Conservation (phyloP, 2,797 vertebrate genomes). For the Siniperca undulata region DNA sequence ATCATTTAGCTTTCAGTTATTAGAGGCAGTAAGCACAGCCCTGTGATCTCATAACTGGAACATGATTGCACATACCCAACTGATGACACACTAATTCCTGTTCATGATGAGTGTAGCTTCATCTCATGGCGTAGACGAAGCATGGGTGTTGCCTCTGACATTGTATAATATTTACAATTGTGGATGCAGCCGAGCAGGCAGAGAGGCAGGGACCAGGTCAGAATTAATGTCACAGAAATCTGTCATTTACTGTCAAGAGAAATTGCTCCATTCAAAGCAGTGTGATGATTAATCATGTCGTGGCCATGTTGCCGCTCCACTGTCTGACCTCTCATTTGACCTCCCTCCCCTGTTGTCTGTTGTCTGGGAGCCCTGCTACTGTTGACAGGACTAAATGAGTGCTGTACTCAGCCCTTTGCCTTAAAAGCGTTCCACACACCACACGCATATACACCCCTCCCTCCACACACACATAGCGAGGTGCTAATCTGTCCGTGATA, state of each 20-base stretch:
- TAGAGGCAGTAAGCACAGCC: slow-evolving; percentile 77
- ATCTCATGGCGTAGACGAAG: slow-evolving; percentile 69
- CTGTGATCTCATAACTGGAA: slow-evolving; percentile 84
- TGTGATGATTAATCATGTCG: slow-evolving; percentile 49
- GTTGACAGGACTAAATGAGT: slow-evolving; percentile 70
- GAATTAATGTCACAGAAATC: slow-evolving; percentile 52
- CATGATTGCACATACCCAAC: slow-evolving; percentile 79
- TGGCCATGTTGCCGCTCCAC: slow-evolving; percentile 20
- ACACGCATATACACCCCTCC: slow-evolving; percentile 8
- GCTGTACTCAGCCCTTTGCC: slow-evolving; percentile 54
- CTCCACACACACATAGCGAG: slow-evolving; percentile 44
- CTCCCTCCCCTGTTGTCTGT: slow-evolving; percentile 50
- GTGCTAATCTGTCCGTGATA: slow-evolving; percentile 85
- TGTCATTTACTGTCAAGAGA: slow-evolving; percentile 62
- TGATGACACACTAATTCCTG: slow-evolving; percentile 82
- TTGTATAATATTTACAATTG: slow-evolving; percentile 76
- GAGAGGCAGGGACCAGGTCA: slow-evolving; percentile 47
- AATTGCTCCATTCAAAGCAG: slow-evolving; percentile 36
- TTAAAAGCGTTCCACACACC: slow-evolving; percentile 44
- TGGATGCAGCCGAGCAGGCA: slow-evolving; percentile 42
- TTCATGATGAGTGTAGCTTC: slow-evolving; percentile 67
- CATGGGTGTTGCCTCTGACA: slow-evolving; percentile 79
- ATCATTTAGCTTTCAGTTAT: slow-evolving; percentile 71
- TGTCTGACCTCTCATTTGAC: slow-evolving; percentile 59
- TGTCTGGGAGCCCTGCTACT: slow-evolving; percentile 62